Percentiles rank a stretch among this genome's conserved stretches.
phyloP scores from a whole-genome alignment of 2,113 vertebrate genomes.

The Hippocampus mohnikei region DNA sequence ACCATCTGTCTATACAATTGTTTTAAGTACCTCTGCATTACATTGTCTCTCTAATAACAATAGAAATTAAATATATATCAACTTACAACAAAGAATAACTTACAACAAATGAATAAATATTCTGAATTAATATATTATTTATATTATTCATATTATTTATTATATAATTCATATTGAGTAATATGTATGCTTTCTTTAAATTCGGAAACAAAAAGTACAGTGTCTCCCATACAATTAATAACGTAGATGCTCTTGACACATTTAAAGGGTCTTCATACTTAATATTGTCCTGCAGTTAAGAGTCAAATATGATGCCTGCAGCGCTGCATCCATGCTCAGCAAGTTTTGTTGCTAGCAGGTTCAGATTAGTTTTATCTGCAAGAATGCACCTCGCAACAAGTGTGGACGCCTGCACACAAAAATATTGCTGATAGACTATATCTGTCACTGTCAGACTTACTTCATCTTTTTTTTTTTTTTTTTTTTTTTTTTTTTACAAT shows the following conservation, averaged over 20 bases:
- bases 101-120: neutral
- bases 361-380: constrained; percentile 42
- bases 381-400: constrained; percentile 42
- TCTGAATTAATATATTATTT: neutral
- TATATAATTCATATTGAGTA: no score
- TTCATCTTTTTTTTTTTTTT: neutral
- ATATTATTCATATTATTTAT: no score
- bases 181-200: neutral
- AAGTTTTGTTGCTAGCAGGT: neutral
- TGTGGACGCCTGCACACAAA: constrained; percentile 11
- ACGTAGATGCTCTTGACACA: neutral
- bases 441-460: constrained; percentile 37
- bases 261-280: neutral
- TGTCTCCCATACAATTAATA: neutral
- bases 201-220: neutral
- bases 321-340: neutral
- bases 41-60: no score
- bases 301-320: neutral
- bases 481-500: constrained; percentile 8
- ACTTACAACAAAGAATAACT: no score
- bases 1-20: no score
- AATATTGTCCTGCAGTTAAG: neutral
- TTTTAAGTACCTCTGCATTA: no score
- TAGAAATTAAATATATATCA: no score
- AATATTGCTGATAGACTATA: constrained; percentile 47